phyloP scores from a whole-genome alignment of 2,797 vertebrate species.

The Chromobotia macracanthus region DNA sequence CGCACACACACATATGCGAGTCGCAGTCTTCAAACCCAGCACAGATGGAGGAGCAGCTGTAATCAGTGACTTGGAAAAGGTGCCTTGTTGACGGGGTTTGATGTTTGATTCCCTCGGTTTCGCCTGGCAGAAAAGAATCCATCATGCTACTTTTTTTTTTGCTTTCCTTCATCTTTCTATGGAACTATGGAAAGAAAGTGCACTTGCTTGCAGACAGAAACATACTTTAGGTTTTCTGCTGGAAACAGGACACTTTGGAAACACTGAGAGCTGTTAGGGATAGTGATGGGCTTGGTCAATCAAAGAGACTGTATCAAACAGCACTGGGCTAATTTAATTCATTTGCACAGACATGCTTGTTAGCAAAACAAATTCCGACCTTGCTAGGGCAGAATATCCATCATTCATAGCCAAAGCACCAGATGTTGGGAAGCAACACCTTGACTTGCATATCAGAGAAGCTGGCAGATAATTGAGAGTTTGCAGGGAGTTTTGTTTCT shows the following conservation, averaged over 20 bases:
- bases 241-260: conserved; percentile 17
- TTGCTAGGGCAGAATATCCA: conserved; percentile 35
- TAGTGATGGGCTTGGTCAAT: conserved; percentile 30
- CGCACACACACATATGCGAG: conserved; percentile 28
- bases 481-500: conserved; percentile 6
- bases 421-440: conserved; percentile 41
- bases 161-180: conserved; percentile 33
- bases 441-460: conserved; percentile 34
- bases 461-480: conserved; percentile 28
- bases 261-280: conserved; percentile 15
- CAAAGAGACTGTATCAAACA: conserved; percentile 31
- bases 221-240: conserved; percentile 54
- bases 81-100: conserved; percentile 65
- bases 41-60: conserved; percentile 73
- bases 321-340: conserved; percentile 31
- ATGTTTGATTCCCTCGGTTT: conserved; percentile 65
- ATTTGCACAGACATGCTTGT: conserved; percentile 37
- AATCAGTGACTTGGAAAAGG: conserved; percentile 62
- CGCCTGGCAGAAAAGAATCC: conserved; percentile 56
- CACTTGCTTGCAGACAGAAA: conserved; percentile 52
- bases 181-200: background rate
- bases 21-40: conserved; percentile 55
- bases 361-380: conserved; percentile 30
- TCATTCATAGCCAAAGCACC: conserved; percentile 44
- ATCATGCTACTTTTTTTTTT: conserved; percentile 37